Evolutionary conservation across 53 echinoderm and acorn worm species (phyloP).

Genomic region (Zoroaster sp.): DNA sequence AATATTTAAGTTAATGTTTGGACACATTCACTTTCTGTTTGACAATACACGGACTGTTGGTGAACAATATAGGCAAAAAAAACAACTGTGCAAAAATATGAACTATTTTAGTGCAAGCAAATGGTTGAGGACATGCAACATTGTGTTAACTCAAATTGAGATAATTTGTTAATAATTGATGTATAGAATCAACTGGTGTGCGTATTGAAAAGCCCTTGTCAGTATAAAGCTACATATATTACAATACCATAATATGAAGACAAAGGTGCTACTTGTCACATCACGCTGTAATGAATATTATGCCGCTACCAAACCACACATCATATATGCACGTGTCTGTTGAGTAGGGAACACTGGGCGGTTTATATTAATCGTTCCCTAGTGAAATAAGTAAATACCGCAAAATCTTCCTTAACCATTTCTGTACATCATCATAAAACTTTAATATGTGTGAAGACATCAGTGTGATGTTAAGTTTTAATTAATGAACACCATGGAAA

Average conservation of each 20-base stretch:
- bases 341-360: neutral
- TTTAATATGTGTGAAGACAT: constrained; percentile 32
- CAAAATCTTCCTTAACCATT: neutral
- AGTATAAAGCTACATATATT: too few species aligned
- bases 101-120: neutral
- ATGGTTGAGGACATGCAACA: neutral
- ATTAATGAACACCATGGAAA: too few species aligned
- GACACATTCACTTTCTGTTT: too few species aligned
- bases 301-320: neutral
- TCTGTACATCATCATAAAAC: constrained; percentile 39
- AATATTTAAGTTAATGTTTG: neutral
- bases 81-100: too few species aligned
- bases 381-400: neutral
- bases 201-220: too few species aligned
- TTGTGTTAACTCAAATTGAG: neutral
- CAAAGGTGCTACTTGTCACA: constrained; percentile 47
- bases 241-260: too few species aligned
- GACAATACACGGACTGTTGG: too few species aligned
- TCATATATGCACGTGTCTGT: constrained; percentile 10
- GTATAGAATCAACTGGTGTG: too few species aligned
- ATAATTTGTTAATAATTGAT: too few species aligned
- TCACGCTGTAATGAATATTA: constrained; percentile 19
- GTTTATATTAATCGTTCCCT: neutral
- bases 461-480: too few species aligned
- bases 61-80: too few species aligned